Evolutionary conservation across 2,888 invertebrate species (phyloP).

Genomic region (Tipula lateralis): DNA sequence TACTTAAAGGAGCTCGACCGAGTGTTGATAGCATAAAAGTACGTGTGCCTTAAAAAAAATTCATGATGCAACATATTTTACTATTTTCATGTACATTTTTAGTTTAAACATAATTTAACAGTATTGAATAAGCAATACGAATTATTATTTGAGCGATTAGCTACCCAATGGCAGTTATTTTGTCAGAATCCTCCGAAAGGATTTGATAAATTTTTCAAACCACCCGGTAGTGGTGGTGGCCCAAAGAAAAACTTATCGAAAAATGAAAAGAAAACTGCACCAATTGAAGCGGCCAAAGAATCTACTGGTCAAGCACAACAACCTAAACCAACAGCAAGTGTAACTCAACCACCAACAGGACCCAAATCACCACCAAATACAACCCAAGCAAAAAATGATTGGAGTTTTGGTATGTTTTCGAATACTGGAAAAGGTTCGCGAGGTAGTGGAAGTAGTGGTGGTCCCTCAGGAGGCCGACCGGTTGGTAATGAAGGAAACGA

Average conservation of each 20-base stretch:
- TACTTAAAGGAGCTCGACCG: background rate
- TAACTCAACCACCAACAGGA: conserved; percentile 38
- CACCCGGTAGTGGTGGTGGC: conserved; percentile 53
- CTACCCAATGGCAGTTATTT: conserved; percentile 58
- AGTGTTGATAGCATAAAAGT: background rate
- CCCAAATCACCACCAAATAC: conserved; percentile 31
- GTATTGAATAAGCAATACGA: conserved; percentile 35
- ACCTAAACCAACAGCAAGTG: conserved; percentile 40
- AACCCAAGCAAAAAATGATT: conserved; percentile 47
- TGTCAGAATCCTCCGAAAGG: conserved; percentile 85
- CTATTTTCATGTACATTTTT: conserved; percentile 34
- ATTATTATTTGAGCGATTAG: background rate
- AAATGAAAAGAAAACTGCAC: conserved; percentile 41
- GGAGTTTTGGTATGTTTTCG: conserved; percentile 60
- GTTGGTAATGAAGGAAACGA: conserved; percentile 59
- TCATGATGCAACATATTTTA: conserved; percentile 29
- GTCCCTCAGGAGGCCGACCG: conserved; percentile 57
- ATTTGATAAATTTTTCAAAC: conserved; percentile 87
- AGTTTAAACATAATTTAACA: conserved; percentile 46
- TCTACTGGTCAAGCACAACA: conserved; percentile 50
- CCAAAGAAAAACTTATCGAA: conserved; percentile 46
- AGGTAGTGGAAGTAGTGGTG: conserved; percentile 47
- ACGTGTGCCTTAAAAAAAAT: background rate
- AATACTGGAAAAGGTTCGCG: conserved; percentile 44
- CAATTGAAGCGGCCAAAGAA: conserved; percentile 40